Evolutionary conservation across 2,888 invertebrate species (phyloP).

Genomic region (Rhagium mordax): DNA sequence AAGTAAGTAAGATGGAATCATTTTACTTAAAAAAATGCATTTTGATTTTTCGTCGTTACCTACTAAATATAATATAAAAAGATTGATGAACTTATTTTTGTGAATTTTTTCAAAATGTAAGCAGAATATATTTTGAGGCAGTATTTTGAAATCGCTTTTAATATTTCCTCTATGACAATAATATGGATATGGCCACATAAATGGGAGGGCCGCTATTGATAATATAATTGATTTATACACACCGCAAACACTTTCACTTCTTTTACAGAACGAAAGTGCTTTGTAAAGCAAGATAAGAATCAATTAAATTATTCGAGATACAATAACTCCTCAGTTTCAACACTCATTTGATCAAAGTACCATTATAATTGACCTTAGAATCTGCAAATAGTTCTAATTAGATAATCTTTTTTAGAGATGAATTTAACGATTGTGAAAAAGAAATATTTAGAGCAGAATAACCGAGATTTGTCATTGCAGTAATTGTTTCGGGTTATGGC

Average conservation of each 20-base stretch:
- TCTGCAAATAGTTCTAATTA: not conserved
- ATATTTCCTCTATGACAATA: not conserved
- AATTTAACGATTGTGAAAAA: not conserved
- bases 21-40: too few relatives aligned
- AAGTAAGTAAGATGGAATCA: too few relatives aligned
- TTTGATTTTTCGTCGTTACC: not conserved
- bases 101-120: not conserved
- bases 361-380: not conserved
- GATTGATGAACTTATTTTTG: not conserved
- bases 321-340: not conserved
- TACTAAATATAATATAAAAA: not conserved
- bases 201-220: not conserved
- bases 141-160: not conserved
- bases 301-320: not conserved
- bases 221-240: not conserved
- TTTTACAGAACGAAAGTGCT: slow-evolving; percentile 4
- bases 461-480: not conserved
- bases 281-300: not conserved
- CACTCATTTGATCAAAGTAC: not conserved
- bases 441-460: slow-evolving; percentile 1
- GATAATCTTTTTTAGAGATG: not conserved
- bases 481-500: not conserved
- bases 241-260: slow-evolving; percentile 17
- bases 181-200: not conserved
- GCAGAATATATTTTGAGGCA: not conserved